Evolutionary conservation across 1,140 invertebrate genomes (phyloP), one percentile per base, ranked within the genome.

Genomic region (Drosophila azteca): DNA sequence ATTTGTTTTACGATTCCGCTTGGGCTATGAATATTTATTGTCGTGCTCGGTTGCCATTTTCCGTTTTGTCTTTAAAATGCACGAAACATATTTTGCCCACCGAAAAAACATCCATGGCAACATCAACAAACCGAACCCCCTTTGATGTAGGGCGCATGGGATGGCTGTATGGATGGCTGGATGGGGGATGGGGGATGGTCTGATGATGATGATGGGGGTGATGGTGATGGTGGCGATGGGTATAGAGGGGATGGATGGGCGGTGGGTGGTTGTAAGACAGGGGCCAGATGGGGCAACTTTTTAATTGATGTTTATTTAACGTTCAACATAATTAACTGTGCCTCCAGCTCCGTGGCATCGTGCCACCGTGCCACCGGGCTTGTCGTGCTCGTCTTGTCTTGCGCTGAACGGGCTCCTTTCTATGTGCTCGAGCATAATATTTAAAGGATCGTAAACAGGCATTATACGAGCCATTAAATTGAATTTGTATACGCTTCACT

Each of bases 251-350:
- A 2, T 31, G 29, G 29, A 7, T 35, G 3, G 0, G 9, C 4
- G 9, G 1, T 13, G 35, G 35, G 35, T 39, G 35, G 4, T 39
- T 13, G 9, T 13, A 24, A 15, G 54, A 45, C 52, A 63, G 35
- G 20, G 9, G 7, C 6, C 17, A 29, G 29, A 13, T 3, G 31
- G 24, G 4, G 53, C 64, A 80, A 72, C 63, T 78, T 88, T 87
- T 87, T 88, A 88, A 87, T 87, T 87, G 79, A 87, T 87, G 83
- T 87, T 87, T 77, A 88, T 78, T 88, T 88, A 88, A 88, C 79
- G 83, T 87, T 88, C 83, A 79, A 71, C 83, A 88, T 87, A 87
- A 87, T 87, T 87, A 88, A 88, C 79, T 88, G 35, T 39, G 35
- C 11, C 35, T 11, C 35, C 8, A 3, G 31, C 35, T 3, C 9